These are phyloP conservation scores for Myiozetetes cayanensis DNA, from an alignment of 2,113 vertebrate species.

Conservation along the genomic window DNA sequence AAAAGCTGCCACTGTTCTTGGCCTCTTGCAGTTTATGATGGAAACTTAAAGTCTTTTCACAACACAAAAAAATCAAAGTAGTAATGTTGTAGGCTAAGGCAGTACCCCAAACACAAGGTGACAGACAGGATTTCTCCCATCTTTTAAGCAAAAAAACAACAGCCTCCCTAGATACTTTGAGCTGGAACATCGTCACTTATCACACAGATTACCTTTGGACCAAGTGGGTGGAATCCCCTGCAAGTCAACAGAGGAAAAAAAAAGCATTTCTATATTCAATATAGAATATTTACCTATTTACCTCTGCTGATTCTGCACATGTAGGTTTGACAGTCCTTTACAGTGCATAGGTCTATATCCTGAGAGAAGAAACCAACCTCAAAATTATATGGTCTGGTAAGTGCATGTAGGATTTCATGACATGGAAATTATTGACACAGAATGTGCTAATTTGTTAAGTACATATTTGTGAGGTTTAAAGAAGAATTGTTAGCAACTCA, in stretches of 20 bases:
- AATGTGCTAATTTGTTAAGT: neutral
- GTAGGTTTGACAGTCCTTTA: fast-evolving
- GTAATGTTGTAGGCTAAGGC: neutral
- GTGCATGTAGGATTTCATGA: fast-evolving
- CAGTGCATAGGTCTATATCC: neutral
- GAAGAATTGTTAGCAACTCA: neutral
- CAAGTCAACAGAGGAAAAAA: neutral
- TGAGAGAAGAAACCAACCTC: neutral
- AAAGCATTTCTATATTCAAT: neutral
- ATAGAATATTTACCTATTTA: neutral
- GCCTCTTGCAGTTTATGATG: neutral
- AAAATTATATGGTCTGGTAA: fast-evolving
- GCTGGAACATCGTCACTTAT: neutral
- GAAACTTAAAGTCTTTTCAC: neutral
- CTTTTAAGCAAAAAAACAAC: neutral
- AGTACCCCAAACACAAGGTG: neutral
- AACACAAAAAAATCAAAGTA: fast-evolving
- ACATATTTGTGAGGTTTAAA: neutral
- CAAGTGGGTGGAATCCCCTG: neutral
- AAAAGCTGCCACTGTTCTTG: neutral
- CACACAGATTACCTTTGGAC: neutral
- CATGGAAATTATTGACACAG: neutral
- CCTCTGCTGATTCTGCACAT: neutral
- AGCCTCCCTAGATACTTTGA: neutral
- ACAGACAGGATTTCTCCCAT: neutral